Evolutionary conservation across 2,888 invertebrate species (phyloP), one percentile per base, ranked within the genome.

Genomic region (Hemistola chrysoprasaria): DNA sequence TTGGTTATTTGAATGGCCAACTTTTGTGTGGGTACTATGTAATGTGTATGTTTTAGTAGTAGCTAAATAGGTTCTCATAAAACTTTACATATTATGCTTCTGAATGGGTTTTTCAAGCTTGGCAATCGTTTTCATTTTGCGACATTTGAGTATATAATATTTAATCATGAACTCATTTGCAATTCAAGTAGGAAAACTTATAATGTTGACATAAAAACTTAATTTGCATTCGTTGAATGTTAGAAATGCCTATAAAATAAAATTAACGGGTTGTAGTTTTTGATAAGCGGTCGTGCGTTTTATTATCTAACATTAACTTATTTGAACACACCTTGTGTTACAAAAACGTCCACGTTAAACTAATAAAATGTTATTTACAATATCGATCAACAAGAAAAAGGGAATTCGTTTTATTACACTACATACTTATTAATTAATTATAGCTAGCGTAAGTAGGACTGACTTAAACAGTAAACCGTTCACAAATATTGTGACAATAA

Each of bases 1-100:
- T 47, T 42, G n/a, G 29, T 49, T 58, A 63, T 65, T 68, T 71
- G 61, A 68, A 67, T 65, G 65, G 66, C 59, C 56, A 62, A 57
- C 62, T 55, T 69, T 62, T 63, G 56, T 61, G 38, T 35, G 30
- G 34, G 31, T 38, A 16, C 16, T 16, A 16, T 16, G 16, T 16
- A n/a, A 4, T 16, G 16, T 4, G 16, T 16, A 16, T 16, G 4
- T 16, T 16, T 16, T 16, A 16, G 16, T 16, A 16, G 16, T 4
- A 4, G 16, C 16, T 16, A 16, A 16, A 16, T 16, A 4, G 16
- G 4, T 16, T 16, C 16, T 4, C 16, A 16, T 16, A 16, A 16
- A 16, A 16, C 16, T 16, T 16, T 16, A 4, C 16, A 4, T 4
- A 16, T 16, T 16, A 16, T 16, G 16, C 4, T 4, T 16, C 4